Evolutionary conservation across 2,113 vertebrate genomes (phyloP), one percentile per base, ranked within the genome.

Genomic region (Ranitomeya variabilis): DNA sequence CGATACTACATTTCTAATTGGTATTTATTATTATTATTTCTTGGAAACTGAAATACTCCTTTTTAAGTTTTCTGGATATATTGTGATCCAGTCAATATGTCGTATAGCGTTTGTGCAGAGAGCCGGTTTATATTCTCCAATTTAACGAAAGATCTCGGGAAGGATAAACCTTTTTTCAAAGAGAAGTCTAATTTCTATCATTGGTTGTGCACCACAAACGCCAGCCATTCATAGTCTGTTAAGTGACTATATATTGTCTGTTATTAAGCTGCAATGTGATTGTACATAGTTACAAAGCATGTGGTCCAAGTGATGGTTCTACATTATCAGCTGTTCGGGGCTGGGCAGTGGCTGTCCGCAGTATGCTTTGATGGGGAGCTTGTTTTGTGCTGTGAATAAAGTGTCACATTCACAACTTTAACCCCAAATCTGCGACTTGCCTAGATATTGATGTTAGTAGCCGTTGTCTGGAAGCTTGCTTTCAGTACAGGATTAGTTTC

Each of bases 351-450:
- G 73, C 73, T 76, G 45, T 7, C 16, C 4, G 26, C 16, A 52
- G 16, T 76, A 76, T 76, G 73, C 73, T 76, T 76, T 76, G 71
- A 74, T 74, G 45, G 73, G 45, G 52, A 51, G 37, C 11, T 45
- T 76, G 26, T 73, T 31, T 31, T 16, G 31, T 45, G 71, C 71
- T 51, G 3, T 10, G 45, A 51, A 52, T 76, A 52, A 76, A 76
- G 52, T 52, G 45, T 37, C 3, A 21, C 45, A 21, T 19, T 76
- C 18, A 76, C 51, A 76, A 52, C 73, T 52, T 51, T 52, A 76
- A 10, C 73, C 45, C 52, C 18, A 76, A 76, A 76, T 45, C 52
- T 76, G 51, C 14, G 8, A 52, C 37, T 76, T 52, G 13, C 73
- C 18, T 76, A 45, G 31, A 45, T 37, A 74, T 74, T 19, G 31